These are phyloP conservation scores for Gouania willdenowi DNA, from an alignment of 2,797 vertebrate species.

Conservation along the genomic window DNA sequence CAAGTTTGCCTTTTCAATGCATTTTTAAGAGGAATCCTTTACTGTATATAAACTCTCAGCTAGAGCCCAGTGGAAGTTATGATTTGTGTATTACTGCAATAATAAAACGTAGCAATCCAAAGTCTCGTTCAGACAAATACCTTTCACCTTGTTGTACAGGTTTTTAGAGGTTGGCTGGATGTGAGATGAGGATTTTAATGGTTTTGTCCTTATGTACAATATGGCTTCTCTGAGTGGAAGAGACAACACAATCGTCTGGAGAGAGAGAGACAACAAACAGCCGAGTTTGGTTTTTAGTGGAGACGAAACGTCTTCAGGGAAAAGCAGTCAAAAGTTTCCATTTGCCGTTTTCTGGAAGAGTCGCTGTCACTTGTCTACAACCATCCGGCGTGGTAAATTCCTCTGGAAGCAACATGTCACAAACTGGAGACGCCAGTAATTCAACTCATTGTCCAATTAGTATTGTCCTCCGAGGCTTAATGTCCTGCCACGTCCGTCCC, in stretches of 20 bases:
- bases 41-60: slow-evolving; percentile 37
- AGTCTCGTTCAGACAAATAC: slow-evolving; percentile 40
- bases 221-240: slow-evolving; percentile 82
- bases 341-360: slow-evolving; percentile 42
- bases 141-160: slow-evolving; percentile 38
- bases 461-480: slow-evolving; percentile 58
- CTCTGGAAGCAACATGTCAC: slow-evolving; percentile 52
- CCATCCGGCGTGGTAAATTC: slow-evolving; percentile 32
- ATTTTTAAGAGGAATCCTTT: slow-evolving; percentile 35
- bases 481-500: slow-evolving; percentile 55
- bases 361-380: slow-evolving; percentile 56
- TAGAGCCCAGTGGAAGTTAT: slow-evolving; percentile 37
- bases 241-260: slow-evolving; percentile 66
- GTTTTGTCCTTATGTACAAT: slow-evolving; percentile 77
- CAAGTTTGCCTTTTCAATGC: slow-evolving; percentile 25
- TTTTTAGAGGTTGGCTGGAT: slow-evolving; percentile 27
- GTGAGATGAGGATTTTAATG: slow-evolving; percentile 69
- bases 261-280: slow-evolving; percentile 59
- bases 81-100: slow-evolving; percentile 59
- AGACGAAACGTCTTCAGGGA: slow-evolving; percentile 47
- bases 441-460: slow-evolving; percentile 69
- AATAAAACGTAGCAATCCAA: slow-evolving; percentile 60
- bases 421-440: slow-evolving; percentile 50
- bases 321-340: slow-evolving; percentile 51
- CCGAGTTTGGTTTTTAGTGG: slow-evolving; percentile 52